phyloP scores from a whole-genome alignment of 2,797 vertebrate genomes.

The Lates japonicus region DNA sequence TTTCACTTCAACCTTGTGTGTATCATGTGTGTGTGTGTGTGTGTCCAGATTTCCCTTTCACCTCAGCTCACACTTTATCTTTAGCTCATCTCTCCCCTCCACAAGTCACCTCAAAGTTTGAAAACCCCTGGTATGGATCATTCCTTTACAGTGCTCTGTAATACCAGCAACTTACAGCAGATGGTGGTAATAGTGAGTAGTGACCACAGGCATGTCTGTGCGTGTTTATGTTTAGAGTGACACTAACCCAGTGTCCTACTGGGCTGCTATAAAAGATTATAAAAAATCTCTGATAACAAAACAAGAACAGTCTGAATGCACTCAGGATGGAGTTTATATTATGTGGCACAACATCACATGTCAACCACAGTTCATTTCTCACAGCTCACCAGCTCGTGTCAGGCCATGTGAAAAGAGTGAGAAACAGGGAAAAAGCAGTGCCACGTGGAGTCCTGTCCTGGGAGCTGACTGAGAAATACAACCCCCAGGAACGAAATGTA shows the following conservation, averaged over 20 bases:
- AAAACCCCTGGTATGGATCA: neutral
- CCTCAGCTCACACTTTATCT: neutral
- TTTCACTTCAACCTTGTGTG: no score
- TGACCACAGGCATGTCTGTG: slow-evolving; percentile 8
- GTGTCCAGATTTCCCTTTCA: no score
- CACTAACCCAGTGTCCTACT: slow-evolving; percentile 69
- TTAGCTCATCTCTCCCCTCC: no score
- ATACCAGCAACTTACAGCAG: slow-evolving; percentile 52
- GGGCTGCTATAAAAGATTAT: slow-evolving; percentile 8
- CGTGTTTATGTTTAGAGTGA: slow-evolving; percentile 52
- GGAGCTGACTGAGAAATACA: slow-evolving; percentile 31
- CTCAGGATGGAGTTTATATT: neutral
- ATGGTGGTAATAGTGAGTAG: slow-evolving; percentile 9
- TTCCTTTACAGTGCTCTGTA: neutral
- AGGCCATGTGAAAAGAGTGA: slow-evolving; percentile 58
- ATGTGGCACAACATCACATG: neutral
- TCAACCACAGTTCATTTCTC: neutral
- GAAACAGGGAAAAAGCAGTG: slow-evolving; percentile 26
- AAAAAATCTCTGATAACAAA: neutral
- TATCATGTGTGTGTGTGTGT: no score
- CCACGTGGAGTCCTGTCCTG: slow-evolving; percentile 64
- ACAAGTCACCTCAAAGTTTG: neutral
- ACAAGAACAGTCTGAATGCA: neutral
- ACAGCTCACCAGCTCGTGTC: slow-evolving; percentile 34
- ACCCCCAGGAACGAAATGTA: slow-evolving; percentile 73